phyloP scores from a whole-genome alignment of 2,888 invertebrate species.

The Acrobasis suavella region DNA sequence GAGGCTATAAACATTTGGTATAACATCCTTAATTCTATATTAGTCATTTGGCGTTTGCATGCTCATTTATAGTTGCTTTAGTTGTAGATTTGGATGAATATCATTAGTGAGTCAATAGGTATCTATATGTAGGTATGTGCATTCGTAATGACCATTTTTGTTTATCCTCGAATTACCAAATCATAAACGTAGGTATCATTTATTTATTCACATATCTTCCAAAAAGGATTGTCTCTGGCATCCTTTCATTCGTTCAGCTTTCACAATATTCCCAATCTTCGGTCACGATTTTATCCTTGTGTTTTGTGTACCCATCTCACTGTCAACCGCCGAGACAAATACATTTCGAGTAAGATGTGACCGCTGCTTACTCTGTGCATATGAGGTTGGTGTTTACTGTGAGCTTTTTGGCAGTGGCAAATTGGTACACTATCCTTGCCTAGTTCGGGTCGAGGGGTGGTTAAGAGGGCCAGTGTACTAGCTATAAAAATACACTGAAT shows the following conservation, averaged over 20 bases:
- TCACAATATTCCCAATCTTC: conserved; percentile 7
- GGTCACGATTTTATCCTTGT: conserved; percentile 7
- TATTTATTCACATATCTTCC: too few species aligned
- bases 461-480: background rate
- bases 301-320: conserved; percentile 22
- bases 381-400: conserved; percentile 10
- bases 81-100: too few species aligned
- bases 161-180: too few species aligned
- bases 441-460: background rate
- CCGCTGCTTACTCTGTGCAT: conserved; percentile 15
- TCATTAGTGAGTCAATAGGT: too few species aligned
- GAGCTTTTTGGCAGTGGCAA: conserved; percentile 6
- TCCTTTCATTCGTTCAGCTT: background rate
- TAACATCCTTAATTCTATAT: too few species aligned
- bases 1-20: too few species aligned
- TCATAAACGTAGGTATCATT: too few species aligned
- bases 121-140: too few species aligned
- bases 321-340: conserved; percentile 20
- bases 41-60: too few species aligned
- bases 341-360: conserved; percentile 15
- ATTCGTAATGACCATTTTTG: too few species aligned
- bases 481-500: background rate
- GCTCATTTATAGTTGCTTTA: too few species aligned
- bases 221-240: background rate
- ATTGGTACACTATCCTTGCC: background rate